Conservation (phyloP, 2,113 vertebrate species). For the Hystrix cristata region DNA sequence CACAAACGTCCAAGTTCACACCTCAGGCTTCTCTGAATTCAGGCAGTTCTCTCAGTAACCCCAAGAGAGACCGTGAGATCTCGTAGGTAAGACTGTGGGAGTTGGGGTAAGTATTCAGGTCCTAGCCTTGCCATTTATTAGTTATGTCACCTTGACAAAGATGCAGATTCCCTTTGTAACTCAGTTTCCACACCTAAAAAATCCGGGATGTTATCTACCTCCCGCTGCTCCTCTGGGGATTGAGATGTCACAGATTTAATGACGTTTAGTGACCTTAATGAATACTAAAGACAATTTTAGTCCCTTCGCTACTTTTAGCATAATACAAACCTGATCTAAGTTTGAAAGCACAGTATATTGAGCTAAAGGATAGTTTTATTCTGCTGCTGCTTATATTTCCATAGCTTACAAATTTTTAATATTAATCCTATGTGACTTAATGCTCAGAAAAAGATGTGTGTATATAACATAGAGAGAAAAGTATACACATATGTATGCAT, state of each 20-base stretch:
- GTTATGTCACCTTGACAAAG: not conserved
- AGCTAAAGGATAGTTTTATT: not conserved
- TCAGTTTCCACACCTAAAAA: not conserved
- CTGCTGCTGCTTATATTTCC: not conserved
- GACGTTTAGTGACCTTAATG: not conserved
- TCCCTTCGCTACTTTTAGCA: not conserved
- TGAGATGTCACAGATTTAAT: not conserved
- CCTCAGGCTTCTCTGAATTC: not conserved
- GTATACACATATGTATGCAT: no score
- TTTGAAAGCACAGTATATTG: not conserved
- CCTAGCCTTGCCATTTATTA: not conserved
- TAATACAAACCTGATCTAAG: not conserved
- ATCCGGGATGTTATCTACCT: not conserved
- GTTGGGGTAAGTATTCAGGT: not conserved
- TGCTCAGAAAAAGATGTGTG: not conserved
- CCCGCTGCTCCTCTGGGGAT: not conserved
- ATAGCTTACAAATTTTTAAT: constrained; percentile 1
- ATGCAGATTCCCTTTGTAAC: not conserved
- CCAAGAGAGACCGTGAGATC: accelerated
- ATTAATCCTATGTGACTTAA: not conserved
- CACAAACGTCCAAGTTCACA: not conserved
- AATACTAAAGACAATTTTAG: not conserved
- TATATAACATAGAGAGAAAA: not conserved
- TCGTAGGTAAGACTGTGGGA: accelerated
- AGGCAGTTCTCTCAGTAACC: not conserved